Conservation (phyloP, 2,113 vertebrate genomes). For the Chelonoidis abingdonii region DNA sequence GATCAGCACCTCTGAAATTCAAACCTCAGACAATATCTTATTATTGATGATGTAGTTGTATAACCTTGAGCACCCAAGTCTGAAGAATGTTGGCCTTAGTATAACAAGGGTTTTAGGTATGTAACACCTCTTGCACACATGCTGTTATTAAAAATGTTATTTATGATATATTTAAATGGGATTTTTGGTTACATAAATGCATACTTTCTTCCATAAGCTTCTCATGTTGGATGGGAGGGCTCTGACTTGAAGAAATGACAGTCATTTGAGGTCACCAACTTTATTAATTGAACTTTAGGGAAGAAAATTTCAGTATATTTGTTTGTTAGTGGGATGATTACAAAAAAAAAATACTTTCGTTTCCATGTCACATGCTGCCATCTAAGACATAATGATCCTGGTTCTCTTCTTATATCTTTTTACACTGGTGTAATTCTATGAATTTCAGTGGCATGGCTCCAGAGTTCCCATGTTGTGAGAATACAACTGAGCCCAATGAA, state of each 20-base stretch:
- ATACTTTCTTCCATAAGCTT: not conserved
- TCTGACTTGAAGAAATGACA: not conserved
- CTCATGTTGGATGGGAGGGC: not conserved
- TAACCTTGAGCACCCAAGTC: not conserved
- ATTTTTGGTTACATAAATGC: not conserved
- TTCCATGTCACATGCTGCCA: not conserved
- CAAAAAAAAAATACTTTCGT: not conserved
- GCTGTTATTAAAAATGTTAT: too few relatives aligned
- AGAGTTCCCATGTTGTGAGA: not conserved
- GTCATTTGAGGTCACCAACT: not conserved
- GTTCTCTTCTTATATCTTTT: not conserved
- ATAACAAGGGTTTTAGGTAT: not conserved
- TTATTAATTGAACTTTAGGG: not conserved
- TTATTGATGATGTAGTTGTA: not conserved
- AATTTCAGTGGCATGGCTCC: conserved; percentile 6
- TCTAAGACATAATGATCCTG: not conserved
- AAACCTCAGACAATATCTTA: not conserved
- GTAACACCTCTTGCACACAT: not conserved
- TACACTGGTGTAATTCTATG: not conserved
- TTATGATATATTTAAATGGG: too few relatives aligned
- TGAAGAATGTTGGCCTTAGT: not conserved
- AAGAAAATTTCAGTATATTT: accelerated
- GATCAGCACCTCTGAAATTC: not conserved
- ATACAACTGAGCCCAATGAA: not conserved
- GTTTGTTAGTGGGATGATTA: not conserved